These are phyloP conservation scores for Arvicanthis niloticus DNA, from an alignment of 2,113 vertebrate species.

Conservation along the genomic window DNA sequence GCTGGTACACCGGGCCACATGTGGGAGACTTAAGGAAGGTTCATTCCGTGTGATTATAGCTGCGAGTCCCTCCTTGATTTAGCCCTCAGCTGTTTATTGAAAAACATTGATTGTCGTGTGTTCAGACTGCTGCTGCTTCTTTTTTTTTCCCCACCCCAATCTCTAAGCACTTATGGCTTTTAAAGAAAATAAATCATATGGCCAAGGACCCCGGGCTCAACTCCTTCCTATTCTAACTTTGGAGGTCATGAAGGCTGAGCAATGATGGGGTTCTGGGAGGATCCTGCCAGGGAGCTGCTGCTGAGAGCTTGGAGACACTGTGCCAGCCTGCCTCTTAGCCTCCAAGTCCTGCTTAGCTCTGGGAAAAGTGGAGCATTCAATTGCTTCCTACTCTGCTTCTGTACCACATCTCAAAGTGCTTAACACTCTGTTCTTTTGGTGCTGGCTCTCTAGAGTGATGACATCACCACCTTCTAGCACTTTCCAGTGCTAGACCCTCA, in stretches of 20 bases:
- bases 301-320: fast-evolving
- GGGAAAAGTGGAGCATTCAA: neutral
- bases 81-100: slow-evolving; percentile 64
- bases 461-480: neutral
- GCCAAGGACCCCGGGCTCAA: neutral
- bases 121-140: too few species aligned
- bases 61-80: neutral
- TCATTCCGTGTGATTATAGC: neutral
- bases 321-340: neutral
- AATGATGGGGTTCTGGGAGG: neutral
- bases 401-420: neutral
- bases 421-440: neutral
- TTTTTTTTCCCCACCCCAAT: neutral
- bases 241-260: fast-evolving
- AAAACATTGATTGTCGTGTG: slow-evolving; percentile 54
- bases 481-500: neutral
- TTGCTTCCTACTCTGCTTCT: neutral
- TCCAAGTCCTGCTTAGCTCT: neutral
- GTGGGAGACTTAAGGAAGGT: neutral
- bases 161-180: slow-evolving; percentile 42
- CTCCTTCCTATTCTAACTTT: neutral
- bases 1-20: neutral
- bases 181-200: slow-evolving; percentile 35
- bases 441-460: neutral
- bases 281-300: fast-evolving